Evolutionary conservation across 1,140 invertebrate genomes (phyloP).

Genomic region (Dendrolimus punctatus): DNA sequence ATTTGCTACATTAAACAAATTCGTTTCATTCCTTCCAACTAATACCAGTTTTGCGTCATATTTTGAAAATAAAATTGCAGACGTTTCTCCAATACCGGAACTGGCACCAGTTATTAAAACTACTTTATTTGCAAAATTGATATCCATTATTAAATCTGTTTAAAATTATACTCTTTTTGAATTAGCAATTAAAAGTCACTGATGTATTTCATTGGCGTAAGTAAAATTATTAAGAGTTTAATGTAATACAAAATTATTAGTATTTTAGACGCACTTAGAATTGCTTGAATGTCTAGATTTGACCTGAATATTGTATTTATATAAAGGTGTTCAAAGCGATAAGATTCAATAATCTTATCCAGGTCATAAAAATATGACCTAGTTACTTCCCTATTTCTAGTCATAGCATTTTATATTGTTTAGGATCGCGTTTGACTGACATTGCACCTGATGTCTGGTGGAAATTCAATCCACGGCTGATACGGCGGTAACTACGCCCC

Average conservation of each 20-base stretch:
- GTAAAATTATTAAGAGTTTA: too few species aligned
- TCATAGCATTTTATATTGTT: neutral
- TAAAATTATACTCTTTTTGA: too few species aligned
- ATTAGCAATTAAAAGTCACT: too few species aligned
- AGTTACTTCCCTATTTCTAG: neutral
- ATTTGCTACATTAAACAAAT: slow-evolving; percentile 67
- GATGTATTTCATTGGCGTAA: too few species aligned
- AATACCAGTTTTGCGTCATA: slow-evolving; percentile 78
- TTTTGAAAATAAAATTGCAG: slow-evolving; percentile 80
- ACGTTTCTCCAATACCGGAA: slow-evolving; percentile 87
- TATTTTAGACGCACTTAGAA: too few species aligned
- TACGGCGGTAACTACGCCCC: neutral
- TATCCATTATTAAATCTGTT: slow-evolving; percentile 8
- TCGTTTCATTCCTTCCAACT: slow-evolving; percentile 80
- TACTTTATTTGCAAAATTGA: slow-evolving; percentile 70
- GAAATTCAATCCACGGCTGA: too few species aligned
- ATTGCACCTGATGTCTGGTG: too few species aligned
- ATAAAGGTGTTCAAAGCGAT: slow-evolving; percentile 4
- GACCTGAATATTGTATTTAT: neutral
- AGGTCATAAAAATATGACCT: slow-evolving; percentile 3
- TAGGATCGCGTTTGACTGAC: too few species aligned
- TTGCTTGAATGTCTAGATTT: too few species aligned
- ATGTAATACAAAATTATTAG: too few species aligned
- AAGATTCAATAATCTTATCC: slow-evolving; percentile 3
- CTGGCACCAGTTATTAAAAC: slow-evolving; percentile 83